Base-by-base conservation (phyloP, 2,888 invertebrate species). In the Dryobota labecula region DNA sequence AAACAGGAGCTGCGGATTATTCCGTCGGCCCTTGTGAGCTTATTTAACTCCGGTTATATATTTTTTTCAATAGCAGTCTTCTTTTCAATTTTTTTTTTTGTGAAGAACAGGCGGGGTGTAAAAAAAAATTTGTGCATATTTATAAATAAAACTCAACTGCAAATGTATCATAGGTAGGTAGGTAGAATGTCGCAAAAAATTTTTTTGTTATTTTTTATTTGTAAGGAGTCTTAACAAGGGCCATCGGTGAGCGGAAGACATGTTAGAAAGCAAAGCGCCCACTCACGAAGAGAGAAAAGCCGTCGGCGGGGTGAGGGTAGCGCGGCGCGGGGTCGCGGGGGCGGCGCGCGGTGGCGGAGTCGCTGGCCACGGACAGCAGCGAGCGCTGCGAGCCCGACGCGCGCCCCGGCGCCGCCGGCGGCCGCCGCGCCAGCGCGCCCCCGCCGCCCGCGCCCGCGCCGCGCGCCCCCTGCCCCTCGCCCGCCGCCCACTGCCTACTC, bases 231-330 rank as follows among this genome's bases (percentile, higher is more conserved):
- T 3, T 13, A 53, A 78, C 85, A 88, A 90, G 89, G 85, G 86
- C 88, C 86, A 84, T 76, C 87, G 85, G 72, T 68, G 83, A 79
- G 90, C 90, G 84, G 85, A 91, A 90, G 92, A 91, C 80, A 87
- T 93, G 95, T 95, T 95, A 95, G 93, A 89, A 95, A 96, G 95
- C 95, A 79, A 95, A 95, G 95, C 95, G 91, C 95, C 95, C 95
- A 95, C 96, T 96, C 95, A 96, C 95, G 93, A 95, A 95, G 89
- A 96, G 94, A 91, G 95, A 95, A 95, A 94, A 95, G 93, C 94
- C 91, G 87, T 95, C 95, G 85, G 92, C 91, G 81, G 93, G 92
- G 84, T 92, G 92, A 81, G 92, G 93, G 91, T 93, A 93, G 90
- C 93, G 92, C 83, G 94, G 92, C 86, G 91, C 87, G 87, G 90